These are phyloP conservation scores for Serrognathus titanus DNA, from an alignment of 2,888 invertebrate species.

Conservation along the genomic window DNA sequence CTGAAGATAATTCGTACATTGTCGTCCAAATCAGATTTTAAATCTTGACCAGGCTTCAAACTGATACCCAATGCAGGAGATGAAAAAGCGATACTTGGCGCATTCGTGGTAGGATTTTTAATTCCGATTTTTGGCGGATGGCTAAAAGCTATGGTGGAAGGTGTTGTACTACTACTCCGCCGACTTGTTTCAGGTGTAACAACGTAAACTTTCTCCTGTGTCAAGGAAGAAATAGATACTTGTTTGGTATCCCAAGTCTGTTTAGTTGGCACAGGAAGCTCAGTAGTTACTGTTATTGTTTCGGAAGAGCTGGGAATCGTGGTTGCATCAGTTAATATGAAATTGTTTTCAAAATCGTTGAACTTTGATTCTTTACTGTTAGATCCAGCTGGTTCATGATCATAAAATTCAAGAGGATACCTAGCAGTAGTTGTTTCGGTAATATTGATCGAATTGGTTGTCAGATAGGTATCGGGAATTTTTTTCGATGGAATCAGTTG, in stretches of 20 bases:
- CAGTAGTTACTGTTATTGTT: conserved; percentile 19
- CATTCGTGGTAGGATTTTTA: conserved; percentile 40
- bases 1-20: conserved; percentile 45
- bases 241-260: conserved; percentile 64
- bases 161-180: conserved; percentile 36
- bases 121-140: conserved; percentile 44
- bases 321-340: conserved; percentile 30
- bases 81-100: conserved; percentile 47
- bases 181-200: conserved; percentile 72
- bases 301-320: conserved; percentile 14
- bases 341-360: conserved; percentile 38
- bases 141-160: conserved; percentile 35
- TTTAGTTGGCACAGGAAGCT: conserved; percentile 6
- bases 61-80: conserved; percentile 38
- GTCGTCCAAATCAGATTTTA: conserved; percentile 20
- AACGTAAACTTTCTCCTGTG: conserved; percentile 77
- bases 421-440: conserved; percentile 22
- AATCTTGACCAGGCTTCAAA: conserved; percentile 20
- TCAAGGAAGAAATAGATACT: conserved; percentile 70
- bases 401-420: conserved; percentile 20
- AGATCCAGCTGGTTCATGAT: conserved; percentile 38
- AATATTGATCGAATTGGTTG: conserved; percentile 52
- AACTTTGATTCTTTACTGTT: conserved; percentile 33
- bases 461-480: conserved; percentile 74
- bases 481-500: conserved; percentile 65